Evolutionary conservation across 2,888 invertebrate species (phyloP).

Genomic region (Tachina lurida): DNA sequence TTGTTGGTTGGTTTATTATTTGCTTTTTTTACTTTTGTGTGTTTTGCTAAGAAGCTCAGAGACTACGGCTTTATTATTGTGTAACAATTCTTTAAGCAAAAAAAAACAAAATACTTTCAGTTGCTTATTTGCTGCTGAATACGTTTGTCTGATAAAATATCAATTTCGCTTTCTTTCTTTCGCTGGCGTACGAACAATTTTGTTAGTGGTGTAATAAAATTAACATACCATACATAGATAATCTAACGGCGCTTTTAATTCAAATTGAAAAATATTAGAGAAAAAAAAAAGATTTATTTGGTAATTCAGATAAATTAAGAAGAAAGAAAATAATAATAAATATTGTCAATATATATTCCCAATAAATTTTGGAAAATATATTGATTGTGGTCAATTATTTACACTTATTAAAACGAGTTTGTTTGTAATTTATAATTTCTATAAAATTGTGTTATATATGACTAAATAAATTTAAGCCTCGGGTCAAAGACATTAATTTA

Average conservation of each 20-base stretch:
- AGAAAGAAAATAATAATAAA: background rate
- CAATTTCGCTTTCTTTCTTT: conserved; percentile 64
- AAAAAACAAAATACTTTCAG: conserved; percentile 78
- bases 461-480: background rate
- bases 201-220: conserved; percentile 56
- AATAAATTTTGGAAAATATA: background rate
- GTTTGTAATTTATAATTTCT: background rate
- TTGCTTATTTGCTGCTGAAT: conserved; percentile 80
- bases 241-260: conserved; percentile 50
- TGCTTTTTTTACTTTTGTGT: background rate
- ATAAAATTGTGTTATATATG: background rate
- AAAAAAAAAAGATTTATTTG: background rate
- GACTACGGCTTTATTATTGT: conserved; percentile 24
- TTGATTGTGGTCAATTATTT: background rate
- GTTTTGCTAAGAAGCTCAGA: conserved; percentile 16
- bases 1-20: conserved; percentile 2
- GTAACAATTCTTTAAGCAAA: conserved; percentile 48
- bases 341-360: background rate
- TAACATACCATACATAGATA: background rate
- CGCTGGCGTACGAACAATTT: conserved; percentile 14
- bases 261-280: conserved; percentile 7
- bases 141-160: conserved; percentile 77
- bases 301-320: background rate
- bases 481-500: background rate
- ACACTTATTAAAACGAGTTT: background rate